Percentiles rank a stretch among this genome's conserved stretches.
Conservation (phyloP, 2,888 invertebrate species). For the Platycnemis pennipes region DNA sequence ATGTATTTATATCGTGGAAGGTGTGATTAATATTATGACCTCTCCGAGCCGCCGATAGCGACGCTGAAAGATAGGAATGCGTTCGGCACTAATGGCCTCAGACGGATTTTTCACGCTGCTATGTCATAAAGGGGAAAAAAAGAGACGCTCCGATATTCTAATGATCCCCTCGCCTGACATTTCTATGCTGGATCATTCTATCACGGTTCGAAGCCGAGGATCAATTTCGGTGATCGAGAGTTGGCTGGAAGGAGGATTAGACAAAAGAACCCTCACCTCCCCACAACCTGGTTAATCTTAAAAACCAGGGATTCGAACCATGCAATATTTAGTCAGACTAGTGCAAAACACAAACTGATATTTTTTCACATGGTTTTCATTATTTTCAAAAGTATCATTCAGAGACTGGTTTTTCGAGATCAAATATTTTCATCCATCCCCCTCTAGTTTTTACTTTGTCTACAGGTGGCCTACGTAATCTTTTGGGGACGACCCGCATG, state of each 20-base stretch:
- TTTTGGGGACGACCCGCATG: too few relatives aligned
- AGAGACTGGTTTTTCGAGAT: too few relatives aligned
- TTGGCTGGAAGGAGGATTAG: neutral
- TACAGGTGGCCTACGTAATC: too few relatives aligned
- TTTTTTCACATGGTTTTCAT: too few relatives aligned
- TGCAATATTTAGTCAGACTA: too few relatives aligned
- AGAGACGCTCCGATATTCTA: neutral
- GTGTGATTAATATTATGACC: neutral
- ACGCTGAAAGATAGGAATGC: neutral
- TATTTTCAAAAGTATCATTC: too few relatives aligned
- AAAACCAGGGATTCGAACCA: too few relatives aligned
- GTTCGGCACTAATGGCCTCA: neutral
- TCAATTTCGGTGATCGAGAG: neutral
- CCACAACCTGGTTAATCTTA: too few relatives aligned
- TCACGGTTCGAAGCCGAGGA: neutral
- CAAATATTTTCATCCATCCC: too few relatives aligned
- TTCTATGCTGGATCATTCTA: neutral
- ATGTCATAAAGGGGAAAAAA: neutral
- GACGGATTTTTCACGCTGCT: neutral
- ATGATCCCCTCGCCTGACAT: neutral
- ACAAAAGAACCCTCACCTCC: too few relatives aligned
- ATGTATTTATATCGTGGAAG: neutral
- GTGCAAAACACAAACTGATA: too few relatives aligned
- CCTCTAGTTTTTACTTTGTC: too few relatives aligned
- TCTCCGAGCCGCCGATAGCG: neutral